Percentiles rank a stretch among this genome's conserved stretches.
Conservation (phyloP, 2,797 vertebrate genomes). For the Girardinus metallicus region DNA sequence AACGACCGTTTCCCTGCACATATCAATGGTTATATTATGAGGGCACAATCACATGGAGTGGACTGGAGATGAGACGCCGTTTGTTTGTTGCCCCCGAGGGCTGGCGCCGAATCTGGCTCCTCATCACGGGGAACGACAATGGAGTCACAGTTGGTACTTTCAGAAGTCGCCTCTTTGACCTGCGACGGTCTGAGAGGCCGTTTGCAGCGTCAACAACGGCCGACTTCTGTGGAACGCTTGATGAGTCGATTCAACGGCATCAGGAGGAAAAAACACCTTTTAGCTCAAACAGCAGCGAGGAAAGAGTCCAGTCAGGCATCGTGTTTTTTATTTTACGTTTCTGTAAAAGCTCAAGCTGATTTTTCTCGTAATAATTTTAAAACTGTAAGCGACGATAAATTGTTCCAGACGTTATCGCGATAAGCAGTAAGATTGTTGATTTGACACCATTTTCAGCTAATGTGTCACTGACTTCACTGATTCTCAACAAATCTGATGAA, state of each 20-base stretch:
- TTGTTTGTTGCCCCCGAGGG: constrained; percentile 15
- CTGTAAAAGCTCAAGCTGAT: not conserved
- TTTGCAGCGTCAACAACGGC: not conserved
- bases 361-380: no score
- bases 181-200: constrained; percentile 4
- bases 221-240: not conserved
- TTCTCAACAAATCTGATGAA: no score
- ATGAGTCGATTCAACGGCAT: not conserved
- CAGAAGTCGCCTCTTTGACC: constrained; percentile 18
- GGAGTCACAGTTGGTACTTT: constrained; percentile 27
- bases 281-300: not conserved
- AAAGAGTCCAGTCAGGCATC: not conserved
- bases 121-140: constrained; percentile 20
- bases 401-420: no score
- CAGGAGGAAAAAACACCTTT: not conserved
- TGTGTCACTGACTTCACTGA: no score
- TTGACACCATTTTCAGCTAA: no score
- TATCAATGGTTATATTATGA: constrained; percentile 19
- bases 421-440: no score
- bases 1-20: constrained; percentile 21
- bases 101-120: constrained; percentile 22
- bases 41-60: constrained; percentile 29
- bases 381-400: no score
- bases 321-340: not conserved
- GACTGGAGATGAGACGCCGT: constrained; percentile 23